Conservation (phyloP, 2,888 invertebrate genomes). For the Scaptomyza polygonia region DNA sequence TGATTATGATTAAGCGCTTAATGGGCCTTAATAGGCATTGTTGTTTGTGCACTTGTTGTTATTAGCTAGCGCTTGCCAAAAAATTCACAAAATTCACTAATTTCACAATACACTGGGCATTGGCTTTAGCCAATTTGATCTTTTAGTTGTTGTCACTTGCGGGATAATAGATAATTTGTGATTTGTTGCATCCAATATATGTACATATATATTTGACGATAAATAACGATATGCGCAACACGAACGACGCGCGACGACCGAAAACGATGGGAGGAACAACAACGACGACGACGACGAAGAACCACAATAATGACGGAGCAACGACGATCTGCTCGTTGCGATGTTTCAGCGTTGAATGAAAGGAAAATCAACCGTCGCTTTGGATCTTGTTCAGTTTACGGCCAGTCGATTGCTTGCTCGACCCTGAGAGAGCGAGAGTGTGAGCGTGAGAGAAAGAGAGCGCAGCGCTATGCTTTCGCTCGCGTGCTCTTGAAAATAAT, state of each 20-base stretch:
- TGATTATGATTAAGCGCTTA: slow-evolving; percentile 1
- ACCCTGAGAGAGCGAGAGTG: slow-evolving; percentile 45
- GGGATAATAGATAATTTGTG: slow-evolving; percentile 8
- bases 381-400: slow-evolving; percentile 83
- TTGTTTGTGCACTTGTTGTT: slow-evolving; percentile 41
- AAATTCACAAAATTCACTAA: slow-evolving; percentile 12
- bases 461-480: slow-evolving; percentile 16
- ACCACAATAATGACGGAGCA: slow-evolving; percentile 51
- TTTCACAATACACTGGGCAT: slow-evolving; percentile 19
- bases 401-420: slow-evolving; percentile 46
- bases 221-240: slow-evolving; percentile 21
- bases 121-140: slow-evolving; percentile 15
- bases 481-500: slow-evolving; percentile 63
- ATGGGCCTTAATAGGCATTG: slow-evolving; percentile 48
- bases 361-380: slow-evolving; percentile 83
- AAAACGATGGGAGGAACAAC: slow-evolving; percentile 25
- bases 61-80: slow-evolving; percentile 24
- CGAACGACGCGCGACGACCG: slow-evolving; percentile 21
- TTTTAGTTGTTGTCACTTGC: slow-evolving; percentile 26
- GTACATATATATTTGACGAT: background rate
- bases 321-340: slow-evolving; percentile 81
- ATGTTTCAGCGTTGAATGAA: slow-evolving; percentile 82
- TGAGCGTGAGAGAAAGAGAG: slow-evolving; percentile 20
- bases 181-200: slow-evolving; percentile 2
- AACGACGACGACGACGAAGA: slow-evolving; percentile 23